Evolutionary conservation across 2,888 invertebrate genomes (phyloP), one percentile per base, ranked within the genome.

Genomic region (Nudaria mundana): DNA sequence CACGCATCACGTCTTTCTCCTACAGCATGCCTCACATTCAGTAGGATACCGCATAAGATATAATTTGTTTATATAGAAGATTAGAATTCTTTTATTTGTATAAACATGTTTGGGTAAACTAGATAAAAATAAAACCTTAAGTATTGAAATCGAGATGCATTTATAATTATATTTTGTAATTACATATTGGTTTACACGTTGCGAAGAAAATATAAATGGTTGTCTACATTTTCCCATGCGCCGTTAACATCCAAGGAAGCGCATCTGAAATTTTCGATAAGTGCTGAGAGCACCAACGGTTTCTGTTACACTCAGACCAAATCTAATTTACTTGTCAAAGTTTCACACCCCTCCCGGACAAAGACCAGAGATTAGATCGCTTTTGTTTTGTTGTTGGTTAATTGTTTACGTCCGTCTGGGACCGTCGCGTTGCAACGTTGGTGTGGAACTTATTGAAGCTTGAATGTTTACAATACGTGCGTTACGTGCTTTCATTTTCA

Each of bases 311-410:
- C 71, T 74, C 69, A 70, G 76, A 77, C 78, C 46, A 78, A 81
- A 84, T 81, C 77, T 78, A 84, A 82, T 85, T 82, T 79, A 74
- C 69, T 79, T 72, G 71, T 76, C 63, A 70, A 79, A 80, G 69
- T 81, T 79, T 76, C 69, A 73, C 69, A 55, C 56, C 37, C 41
- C 55, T 78, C 80, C 81, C 81, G 80, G 81, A 77, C 75, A 61
- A 40, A 30, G 48, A 48, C 36, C 23, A 30, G 40, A 40, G 46
- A 64, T 60, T 59, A 49, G 42, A 52, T 37, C 39, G 48, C 37
- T 59, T 33, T 60, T 67, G 59, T 67, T 74, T 67, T 57, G 59
- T 69, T 71, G 38, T 38, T 40, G 37, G 24, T 28, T 42, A 48
- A 56, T 52, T 56, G 44, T 55, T 46, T 45, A 32, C 10, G 37